Evolutionary conservation across 2,888 invertebrate species (phyloP).

Genomic region (Fabriciana adippe): DNA sequence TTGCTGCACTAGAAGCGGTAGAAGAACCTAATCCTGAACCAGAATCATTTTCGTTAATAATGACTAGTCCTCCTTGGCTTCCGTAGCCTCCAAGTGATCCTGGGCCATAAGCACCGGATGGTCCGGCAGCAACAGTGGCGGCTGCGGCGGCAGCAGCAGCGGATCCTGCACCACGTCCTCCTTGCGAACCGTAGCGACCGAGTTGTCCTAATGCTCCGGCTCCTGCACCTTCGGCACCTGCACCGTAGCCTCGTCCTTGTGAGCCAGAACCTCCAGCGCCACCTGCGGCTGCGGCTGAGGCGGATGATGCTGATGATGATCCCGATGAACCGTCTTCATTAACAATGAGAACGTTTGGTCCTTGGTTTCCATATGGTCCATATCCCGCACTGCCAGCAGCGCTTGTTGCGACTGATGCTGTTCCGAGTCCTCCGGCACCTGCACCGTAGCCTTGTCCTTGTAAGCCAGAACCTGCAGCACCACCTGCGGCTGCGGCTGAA

Average conservation of each 20-base stretch:
- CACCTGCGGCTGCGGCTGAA: not conserved
- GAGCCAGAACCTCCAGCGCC: constrained; percentile 10
- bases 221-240: not conserved
- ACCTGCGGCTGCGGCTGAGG: constrained; percentile 9
- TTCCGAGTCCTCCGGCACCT: not conserved
- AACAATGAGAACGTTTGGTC: not conserved
- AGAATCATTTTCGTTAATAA: constrained; percentile 15
- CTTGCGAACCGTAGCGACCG: not conserved
- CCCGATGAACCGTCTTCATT: constrained; percentile 7
- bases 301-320: not conserved
- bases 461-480: not conserved
- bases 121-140: not conserved
- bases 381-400: no score
- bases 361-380: no score
- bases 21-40: constrained; percentile 14
- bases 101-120: not conserved
- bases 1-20: constrained; percentile 1
- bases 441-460: not conserved
- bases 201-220: not conserved
- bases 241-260: constrained; percentile 15
- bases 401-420: no score
- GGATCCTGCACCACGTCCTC: not conserved
- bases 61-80: not conserved
- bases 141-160: not conserved
- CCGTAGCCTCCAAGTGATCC: not conserved